Percentiles rank a stretch among this genome's conserved stretches.
Conservation (phyloP, 37 sponge, comb jelly and placozoan species). For the Dysidea cf. avara region DNA sequence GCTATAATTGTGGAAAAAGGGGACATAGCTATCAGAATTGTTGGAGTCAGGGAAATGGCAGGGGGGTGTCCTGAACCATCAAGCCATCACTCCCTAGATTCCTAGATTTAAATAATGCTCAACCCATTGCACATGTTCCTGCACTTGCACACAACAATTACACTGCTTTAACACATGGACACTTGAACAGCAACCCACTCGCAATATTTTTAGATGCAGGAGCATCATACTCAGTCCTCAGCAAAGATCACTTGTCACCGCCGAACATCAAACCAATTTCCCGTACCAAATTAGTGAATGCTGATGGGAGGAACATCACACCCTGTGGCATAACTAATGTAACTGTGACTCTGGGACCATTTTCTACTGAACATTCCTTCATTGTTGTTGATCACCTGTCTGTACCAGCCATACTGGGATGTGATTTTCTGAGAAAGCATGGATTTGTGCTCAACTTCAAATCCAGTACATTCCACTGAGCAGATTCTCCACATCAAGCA, state of each 20-base stretch:
- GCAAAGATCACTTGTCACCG: neutral
- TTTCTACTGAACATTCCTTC: too few relatives aligned
- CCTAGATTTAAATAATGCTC: too few relatives aligned
- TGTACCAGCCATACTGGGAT: too few relatives aligned
- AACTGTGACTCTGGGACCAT: too few relatives aligned
- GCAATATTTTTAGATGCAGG: neutral
- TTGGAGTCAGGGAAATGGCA: neutral
- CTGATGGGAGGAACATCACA: conserved; percentile 1
- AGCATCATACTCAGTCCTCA: conserved; percentile 12
- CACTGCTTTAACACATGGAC: neutral
- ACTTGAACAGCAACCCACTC: neutral
- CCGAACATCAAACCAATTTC: neutral
- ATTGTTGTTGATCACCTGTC: neutral
- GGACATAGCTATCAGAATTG: conserved; percentile 1
- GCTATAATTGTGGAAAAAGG: neutral
- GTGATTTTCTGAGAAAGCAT: neutral
- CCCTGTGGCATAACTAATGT: neutral
- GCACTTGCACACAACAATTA: neutral
- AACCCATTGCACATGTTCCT: too few relatives aligned
- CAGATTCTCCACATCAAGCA: too few relatives aligned
- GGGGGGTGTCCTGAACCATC: neutral
- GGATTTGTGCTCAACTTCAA: too few relatives aligned
- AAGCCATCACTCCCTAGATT: too few relatives aligned
- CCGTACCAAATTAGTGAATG: conserved; percentile 3
- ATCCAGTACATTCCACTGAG: too few relatives aligned